Base-by-base conservation (phyloP, 2,888 invertebrate species). In the Agapostemon virescens region DNA sequence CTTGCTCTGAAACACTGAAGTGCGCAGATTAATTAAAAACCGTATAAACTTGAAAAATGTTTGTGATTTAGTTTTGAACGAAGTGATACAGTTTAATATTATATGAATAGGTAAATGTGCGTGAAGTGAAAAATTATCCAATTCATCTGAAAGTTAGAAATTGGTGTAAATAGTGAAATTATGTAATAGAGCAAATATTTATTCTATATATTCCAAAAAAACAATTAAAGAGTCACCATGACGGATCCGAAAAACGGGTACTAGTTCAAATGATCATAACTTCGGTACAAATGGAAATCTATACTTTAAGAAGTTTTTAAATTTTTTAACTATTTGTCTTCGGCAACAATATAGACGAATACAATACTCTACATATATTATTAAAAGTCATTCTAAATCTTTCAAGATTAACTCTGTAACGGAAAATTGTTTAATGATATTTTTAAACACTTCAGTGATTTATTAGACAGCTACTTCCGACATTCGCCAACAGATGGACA, bases 1-100 rank as follows among this genome's bases (percentile, higher is more conserved):
- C 95, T 79, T 96, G 95, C 85, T 96, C 97, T 90, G 97, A 97
- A 85, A 97, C 95, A 17, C 96, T 95, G 83, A 83, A 90, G 87
- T 45, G 2, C 55, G 7, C 17, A 26, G 6, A 55, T 15, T 55
- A 6, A 49, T n/a, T 49, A 9, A 1, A 49, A 45, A 9, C 20
- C 7, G n/a, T 45, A 20, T 0, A 52, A 23, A 1, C 9, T 52
- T 52, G 11, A 23, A 5, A 55, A 55, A 55, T 55, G 13, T 26
- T 26, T 52, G 3, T 23, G 23, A 45, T 45, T 52, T 26, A 9
- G n/a, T 20, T 45, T 13, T 20, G 6, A 45, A 45, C 20, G 6
- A 45, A 45, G 20, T 15, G 6, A 20, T 20, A 45, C 17, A 6
- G 20, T 45, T 45, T 45, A 45, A 45, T 45, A 45, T 20, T 20